These are phyloP conservation scores for Megalops cyprinoides DNA, from an alignment of 2,797 vertebrate genomes.

Conservation along the genomic window DNA sequence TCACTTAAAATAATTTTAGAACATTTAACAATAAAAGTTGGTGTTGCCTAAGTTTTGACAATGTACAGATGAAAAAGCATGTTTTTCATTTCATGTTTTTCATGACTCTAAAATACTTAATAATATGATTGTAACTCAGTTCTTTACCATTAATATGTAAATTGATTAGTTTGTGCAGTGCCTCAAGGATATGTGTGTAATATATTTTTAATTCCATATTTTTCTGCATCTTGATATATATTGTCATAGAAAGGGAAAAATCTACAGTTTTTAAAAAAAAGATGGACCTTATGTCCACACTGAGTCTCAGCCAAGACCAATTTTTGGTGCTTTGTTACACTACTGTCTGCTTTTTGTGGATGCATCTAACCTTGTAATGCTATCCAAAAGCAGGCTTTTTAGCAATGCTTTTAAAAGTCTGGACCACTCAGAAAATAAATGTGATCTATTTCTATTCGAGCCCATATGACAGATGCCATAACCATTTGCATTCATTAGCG, in stretches of 20 bases:
- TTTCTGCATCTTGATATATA: background rate
- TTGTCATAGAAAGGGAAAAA: background rate
- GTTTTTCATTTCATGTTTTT: no score
- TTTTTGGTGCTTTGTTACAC: background rate
- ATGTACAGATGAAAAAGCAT: no score
- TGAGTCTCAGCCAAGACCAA: background rate
- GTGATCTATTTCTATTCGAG: background rate
- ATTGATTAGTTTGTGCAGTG: no score
- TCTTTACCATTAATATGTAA: no score
- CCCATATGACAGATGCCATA: background rate
- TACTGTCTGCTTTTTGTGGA: background rate
- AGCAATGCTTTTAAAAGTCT: background rate
- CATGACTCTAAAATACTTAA: no score
- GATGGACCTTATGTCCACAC: background rate
- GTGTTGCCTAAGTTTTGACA: no score
- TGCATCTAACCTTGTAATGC: slow-evolving; percentile 1
- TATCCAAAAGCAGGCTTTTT: background rate
- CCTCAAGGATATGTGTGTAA: background rate
- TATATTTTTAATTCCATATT: background rate
- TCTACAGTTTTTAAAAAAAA: background rate
- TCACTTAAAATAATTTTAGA: no score
- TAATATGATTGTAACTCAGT: no score
- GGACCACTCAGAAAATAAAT: background rate
- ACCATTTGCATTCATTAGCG: slow-evolving; percentile 40
- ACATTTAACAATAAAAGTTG: no score